phyloP scores from a whole-genome alignment of 2,797 vertebrate genomes.

The Channa striata region DNA sequence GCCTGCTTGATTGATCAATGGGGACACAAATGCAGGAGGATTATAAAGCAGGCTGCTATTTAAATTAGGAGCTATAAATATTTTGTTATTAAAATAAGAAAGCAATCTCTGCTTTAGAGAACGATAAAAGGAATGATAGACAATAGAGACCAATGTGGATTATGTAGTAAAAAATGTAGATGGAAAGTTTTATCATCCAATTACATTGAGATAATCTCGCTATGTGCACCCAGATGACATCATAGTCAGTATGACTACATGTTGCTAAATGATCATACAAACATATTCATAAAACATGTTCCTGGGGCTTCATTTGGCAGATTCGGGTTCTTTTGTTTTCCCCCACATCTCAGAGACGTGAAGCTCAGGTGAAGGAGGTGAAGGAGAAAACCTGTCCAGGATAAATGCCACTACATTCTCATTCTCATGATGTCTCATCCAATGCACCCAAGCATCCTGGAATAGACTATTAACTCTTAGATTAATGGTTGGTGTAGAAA shows the following conservation, averaged over 20 bases:
- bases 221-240: neutral
- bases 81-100: slow-evolving; percentile 11
- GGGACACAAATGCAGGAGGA: neutral
- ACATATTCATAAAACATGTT: neutral
- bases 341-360: slow-evolving; percentile 17
- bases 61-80: slow-evolving; percentile 27
- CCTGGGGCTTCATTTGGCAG: neutral
- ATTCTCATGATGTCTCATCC: too few relatives aligned
- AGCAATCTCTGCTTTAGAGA: slow-evolving; percentile 2
- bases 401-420: neutral
- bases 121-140: slow-evolving; percentile 2
- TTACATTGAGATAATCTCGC: slow-evolving; percentile 8
- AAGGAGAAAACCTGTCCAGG: neutral
- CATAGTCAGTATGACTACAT: neutral
- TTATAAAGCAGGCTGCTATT: slow-evolving; percentile 12
- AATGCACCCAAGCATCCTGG: neutral
- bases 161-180: neutral
- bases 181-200: slow-evolving; percentile 13
- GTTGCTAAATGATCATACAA: too few relatives aligned
- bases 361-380: neutral
- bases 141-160: slow-evolving; percentile 1
- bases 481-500: neutral
- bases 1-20: slow-evolving; percentile 19
- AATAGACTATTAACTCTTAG: neutral
- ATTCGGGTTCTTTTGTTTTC: neutral